A percentile compares a stretch with the other conserved stretches of the same genome.
These are phyloP conservation scores for Camponotus floridanus DNA, from an alignment of 1,140 invertebrate genomes.

Conservation along the genomic window DNA sequence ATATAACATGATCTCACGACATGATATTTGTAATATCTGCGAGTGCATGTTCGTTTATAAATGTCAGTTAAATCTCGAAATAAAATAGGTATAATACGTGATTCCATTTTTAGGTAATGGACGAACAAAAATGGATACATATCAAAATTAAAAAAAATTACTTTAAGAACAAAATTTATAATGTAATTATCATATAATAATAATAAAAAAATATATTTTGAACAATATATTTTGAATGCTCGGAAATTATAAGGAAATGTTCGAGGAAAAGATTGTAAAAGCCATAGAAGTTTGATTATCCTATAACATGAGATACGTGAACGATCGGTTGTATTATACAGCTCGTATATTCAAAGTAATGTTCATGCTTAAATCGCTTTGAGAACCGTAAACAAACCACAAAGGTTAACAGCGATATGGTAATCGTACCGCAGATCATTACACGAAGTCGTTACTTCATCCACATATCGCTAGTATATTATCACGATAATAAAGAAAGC, in stretches of 20 bases:
- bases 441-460: slow-evolving; percentile 19
- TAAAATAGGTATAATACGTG: no score
- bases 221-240: not conserved
- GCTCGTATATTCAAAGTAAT: not conserved
- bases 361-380: slow-evolving; percentile 22
- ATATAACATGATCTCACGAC: no score
- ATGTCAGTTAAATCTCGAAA: no score
- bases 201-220: not conserved
- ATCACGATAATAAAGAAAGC: not conserved
- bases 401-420: not conserved
- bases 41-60: no score
- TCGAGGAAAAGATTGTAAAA: not conserved
- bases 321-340: not conserved
- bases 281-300: not conserved
- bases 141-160: no score
- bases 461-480: not conserved
- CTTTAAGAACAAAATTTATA: not conserved
- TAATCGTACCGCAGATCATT: slow-evolving; percentile 11
- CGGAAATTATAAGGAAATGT: not conserved
- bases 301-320: not conserved
- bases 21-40: no score
- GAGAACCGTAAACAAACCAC: slow-evolving; percentile 14
- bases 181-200: not conserved
- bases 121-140: no score
- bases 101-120: no score